Base-by-base conservation (phyloP, 92 coral and sea anemone genomes). In the Siderastrea radians region DNA sequence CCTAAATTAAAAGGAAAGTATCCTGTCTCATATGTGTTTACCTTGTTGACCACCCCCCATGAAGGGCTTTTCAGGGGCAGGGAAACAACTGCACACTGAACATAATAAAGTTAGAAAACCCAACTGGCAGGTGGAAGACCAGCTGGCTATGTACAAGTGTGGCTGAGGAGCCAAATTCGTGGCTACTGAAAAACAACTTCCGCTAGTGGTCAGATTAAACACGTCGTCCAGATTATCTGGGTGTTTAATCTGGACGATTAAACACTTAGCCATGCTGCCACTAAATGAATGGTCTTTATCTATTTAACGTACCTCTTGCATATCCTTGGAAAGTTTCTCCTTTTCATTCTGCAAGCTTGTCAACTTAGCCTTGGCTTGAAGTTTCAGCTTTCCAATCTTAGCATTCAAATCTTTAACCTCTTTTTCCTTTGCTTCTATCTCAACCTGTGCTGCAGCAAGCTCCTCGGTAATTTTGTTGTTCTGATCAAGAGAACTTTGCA, bases 361-460 rank as follows among this genome's bases (percentile, higher is more conserved):
- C 44, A 94, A 13, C 91, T 96, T 93, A 3, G 96, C 90, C 77
- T 91, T 93, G 89, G 95, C 80, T 48, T 90, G 93, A 60, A 90
- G 81, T 26, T 95, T 96, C 47, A 92, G 77, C 75, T 94, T 94
- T 60, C 88, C 79, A 64, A 96, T 66, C 86, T 87, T 94, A 4
- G 84, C 91, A 9, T 87, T 94, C 46, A 94, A 84, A 59, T 95
- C 96, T 1, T 90, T 72, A 0, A 91, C 66, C 79, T 93, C 96
- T 74, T 88, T 89, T 14, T 75, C 89, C 67, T 88, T 93, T 62
- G 82, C 75, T 75, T 90, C 92, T 7, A 94, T 74, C 54, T 96
- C 85, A 9, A 78, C 66, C 50, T 76, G 80, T n/a, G 90, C 82
- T 7, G 74, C 60, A 16, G 77, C 87, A 17, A 90, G 86, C 60